Evolutionary conservation across 1,140 invertebrate species (phyloP).

Genomic region (Pygmarrhopalites habei): DNA sequence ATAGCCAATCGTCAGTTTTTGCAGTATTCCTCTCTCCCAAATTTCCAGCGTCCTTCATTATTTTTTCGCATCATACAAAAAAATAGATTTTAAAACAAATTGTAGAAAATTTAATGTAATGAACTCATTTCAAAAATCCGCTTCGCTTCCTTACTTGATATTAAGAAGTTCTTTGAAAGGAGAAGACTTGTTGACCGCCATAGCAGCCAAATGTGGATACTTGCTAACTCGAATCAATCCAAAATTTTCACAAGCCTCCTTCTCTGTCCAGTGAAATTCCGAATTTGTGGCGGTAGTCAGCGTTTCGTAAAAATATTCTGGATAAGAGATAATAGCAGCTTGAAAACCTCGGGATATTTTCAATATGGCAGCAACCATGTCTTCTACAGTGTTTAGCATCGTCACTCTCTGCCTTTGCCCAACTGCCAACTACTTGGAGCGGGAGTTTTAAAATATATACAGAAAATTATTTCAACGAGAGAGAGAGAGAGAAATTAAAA

Average conservation of each 20-base stretch:
- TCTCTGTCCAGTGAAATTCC: no score
- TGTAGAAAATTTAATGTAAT: neutral
- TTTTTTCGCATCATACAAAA: neutral
- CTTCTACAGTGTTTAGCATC: no score
- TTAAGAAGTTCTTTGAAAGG: slow-evolving; percentile 2
- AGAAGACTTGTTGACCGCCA: slow-evolving; percentile 2
- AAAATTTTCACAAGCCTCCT: neutral
- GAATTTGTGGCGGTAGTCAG: neutral
- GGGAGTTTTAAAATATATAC: no score
- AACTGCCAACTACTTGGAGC: no score
- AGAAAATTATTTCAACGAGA: no score
- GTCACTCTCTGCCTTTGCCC: no score
- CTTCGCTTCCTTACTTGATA: neutral
- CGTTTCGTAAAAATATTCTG: slow-evolving; percentile 1
- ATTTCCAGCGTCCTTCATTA: neutral
- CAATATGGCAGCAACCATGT: no score
- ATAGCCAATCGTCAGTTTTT: neutral
- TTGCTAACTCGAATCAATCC: neutral
- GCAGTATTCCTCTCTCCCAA: neutral
- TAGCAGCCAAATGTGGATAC: neutral
- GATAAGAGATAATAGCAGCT: slow-evolving; percentile 1
- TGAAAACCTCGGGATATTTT: neutral
- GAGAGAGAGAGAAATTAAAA: no score
- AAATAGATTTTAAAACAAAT: neutral
- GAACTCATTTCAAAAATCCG: neutral